Conservation (phyloP, 23 tunicate species). For the Trididemnum nubilum region DNA sequence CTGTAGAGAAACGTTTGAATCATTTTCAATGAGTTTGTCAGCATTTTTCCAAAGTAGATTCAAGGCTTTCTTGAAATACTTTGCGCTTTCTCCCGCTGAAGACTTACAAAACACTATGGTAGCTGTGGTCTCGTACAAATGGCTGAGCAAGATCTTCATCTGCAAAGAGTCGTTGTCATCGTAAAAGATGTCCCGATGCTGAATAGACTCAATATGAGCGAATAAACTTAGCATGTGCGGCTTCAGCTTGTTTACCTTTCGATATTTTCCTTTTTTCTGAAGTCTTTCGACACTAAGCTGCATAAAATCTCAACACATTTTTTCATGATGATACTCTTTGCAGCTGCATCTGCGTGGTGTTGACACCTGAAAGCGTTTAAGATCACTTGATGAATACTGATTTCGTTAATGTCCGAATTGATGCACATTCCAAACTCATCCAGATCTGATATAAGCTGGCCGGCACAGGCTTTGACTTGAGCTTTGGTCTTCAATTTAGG, state of each 20-base stretch:
- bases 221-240: neutral
- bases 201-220: neutral
- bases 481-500: neutral
- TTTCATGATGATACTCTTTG: neutral
- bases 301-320: neutral
- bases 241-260: neutral
- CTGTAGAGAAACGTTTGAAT: no score
- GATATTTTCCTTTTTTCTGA: neutral
- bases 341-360: neutral
- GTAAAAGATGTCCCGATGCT: neutral
- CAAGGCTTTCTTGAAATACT: slow-evolving; percentile 9
- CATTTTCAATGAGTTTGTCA: neutral
- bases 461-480: neutral
- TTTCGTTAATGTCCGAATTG: neutral
- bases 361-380: neutral
- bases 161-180: neutral
- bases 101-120: neutral
- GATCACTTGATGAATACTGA: slow-evolving; percentile 30
- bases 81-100: neutral
- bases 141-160: neutral
- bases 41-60: neutral
- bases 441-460: neutral
- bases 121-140: neutral
- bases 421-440: slow-evolving; percentile 11
- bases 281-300: slow-evolving; percentile 18